Base-by-base conservation (phyloP, 2,797 vertebrate genomes). In the Clamator glandarius region DNA sequence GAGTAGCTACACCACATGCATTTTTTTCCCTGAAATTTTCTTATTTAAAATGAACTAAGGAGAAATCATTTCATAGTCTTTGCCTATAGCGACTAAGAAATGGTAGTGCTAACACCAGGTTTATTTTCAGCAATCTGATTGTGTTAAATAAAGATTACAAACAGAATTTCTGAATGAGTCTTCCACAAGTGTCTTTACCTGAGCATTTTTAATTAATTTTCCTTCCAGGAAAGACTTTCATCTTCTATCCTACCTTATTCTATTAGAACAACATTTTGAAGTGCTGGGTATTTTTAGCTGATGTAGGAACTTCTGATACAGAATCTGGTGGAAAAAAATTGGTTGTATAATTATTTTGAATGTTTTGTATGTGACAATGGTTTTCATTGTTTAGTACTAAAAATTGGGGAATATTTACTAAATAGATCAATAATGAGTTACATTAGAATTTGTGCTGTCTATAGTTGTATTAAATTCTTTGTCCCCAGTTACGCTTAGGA, bases 101-200 rank as follows among this genome's bases (percentile, higher is more conserved):
- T 83, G 10, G 12, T 58, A 70, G 20, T 55, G 42, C 42, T 80
- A 78, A 82, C 61, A 58, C 31, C 20, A 55, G 13, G 26, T 82
- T 46, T 89, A 36, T 74, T 81, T 87, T 29, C 33, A 79, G 7
- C 77, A 79, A 18, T 51, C 20, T 90, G n/a, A 48, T 57, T n/a
- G 20, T 79, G 50, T 83, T 86, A n/a, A 87, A 70, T 86, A 80
- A 84, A 57, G 8, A 73, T 82, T 54, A 78, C 83, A 95, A 96
- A 54, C 73, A 63, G 61, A 85, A 87, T 51, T 86, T 50, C 20
- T 90, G 85, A 87, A 44, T 75, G 74, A 72, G 63, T 58, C 69
- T 91, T 72, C 54, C 91, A 33, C 10, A 77, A 21, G 25, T 80
- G 16, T 68, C 69, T 64, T 64, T 59, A 44, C 1, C 0, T 80